phyloP scores from a whole-genome alignment of 2,888 invertebrate genomes.

The Archips crataeganus region DNA sequence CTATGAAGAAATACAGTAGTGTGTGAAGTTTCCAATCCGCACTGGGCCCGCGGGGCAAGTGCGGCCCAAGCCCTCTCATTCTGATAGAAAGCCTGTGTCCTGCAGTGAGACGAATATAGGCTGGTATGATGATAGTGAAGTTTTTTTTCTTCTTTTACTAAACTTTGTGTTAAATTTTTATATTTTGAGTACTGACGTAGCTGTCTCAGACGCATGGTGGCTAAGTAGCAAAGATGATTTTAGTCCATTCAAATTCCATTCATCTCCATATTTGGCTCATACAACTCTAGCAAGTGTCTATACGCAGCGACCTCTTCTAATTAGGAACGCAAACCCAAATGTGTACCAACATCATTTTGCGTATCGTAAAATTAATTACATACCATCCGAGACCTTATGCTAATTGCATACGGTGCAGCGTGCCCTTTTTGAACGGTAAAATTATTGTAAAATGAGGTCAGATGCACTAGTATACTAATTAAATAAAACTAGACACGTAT shows the following conservation, averaged over 20 bases:
- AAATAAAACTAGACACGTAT: slow-evolving; percentile 57
- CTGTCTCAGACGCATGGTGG: too few relatives aligned
- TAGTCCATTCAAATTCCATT: slow-evolving; percentile 1
- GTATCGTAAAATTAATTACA: slow-evolving; percentile 20
- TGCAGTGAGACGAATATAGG: too few relatives aligned
- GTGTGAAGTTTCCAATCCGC: too few relatives aligned
- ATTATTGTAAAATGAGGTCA: slow-evolving; percentile 56
- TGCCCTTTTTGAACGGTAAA: slow-evolving; percentile 21
- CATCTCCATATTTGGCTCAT: slow-evolving; percentile 28
- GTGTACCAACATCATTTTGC: slow-evolving; percentile 15
- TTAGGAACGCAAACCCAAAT: slow-evolving; percentile 36
- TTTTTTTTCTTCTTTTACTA: too few relatives aligned
- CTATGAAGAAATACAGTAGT: too few relatives aligned
- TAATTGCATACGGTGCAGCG: neutral
- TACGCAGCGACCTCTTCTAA: slow-evolving; percentile 30
- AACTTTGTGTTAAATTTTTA: too few relatives aligned
- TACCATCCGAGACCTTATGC: slow-evolving; percentile 12
- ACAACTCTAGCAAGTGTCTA: slow-evolving; percentile 29
- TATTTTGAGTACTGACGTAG: too few relatives aligned
- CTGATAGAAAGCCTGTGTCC: too few relatives aligned
- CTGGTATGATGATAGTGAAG: too few relatives aligned
- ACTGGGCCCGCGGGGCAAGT: too few relatives aligned
- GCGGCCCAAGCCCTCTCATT: too few relatives aligned
- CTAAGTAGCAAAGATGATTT: too few relatives aligned
- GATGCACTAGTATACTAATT: slow-evolving; percentile 64